These are phyloP conservation scores for Austrofundulus limnaeus DNA, from an alignment of 2,113 vertebrate species.

Conservation along the genomic window DNA sequence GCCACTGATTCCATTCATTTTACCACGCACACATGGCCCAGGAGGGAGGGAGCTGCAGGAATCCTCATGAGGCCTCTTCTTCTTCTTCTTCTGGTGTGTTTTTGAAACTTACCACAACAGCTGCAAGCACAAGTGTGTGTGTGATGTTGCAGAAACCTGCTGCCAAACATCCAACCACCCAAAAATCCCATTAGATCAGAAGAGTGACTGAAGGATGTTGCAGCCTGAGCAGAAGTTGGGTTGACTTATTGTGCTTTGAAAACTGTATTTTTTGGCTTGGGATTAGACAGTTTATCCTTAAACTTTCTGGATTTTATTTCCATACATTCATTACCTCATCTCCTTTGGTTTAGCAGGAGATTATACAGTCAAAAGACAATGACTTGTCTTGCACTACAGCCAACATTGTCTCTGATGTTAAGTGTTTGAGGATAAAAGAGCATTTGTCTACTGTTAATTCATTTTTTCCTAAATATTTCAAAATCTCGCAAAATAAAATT, in stretches of 20 bases:
- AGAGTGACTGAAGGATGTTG: slow-evolving; percentile 15
- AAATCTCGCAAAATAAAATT: background rate
- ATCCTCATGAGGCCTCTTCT: slow-evolving; percentile 50
- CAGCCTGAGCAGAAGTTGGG: slow-evolving; percentile 27
- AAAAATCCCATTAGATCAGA: slow-evolving; percentile 52
- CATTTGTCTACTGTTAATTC: slow-evolving; percentile 1
- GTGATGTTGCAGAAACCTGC: slow-evolving; percentile 67
- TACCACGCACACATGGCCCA: slow-evolving; percentile 41
- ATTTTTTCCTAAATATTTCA: slow-evolving; percentile 17
- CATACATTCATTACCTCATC: slow-evolving; percentile 47
- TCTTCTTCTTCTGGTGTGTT: slow-evolving; percentile 45
- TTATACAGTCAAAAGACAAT: slow-evolving; percentile 60
- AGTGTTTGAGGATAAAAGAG: slow-evolving; percentile 7
- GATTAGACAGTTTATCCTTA: background rate
- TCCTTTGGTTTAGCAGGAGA: slow-evolving; percentile 44
- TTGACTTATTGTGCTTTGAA: slow-evolving; percentile 1
- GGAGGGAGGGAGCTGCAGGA: slow-evolving; percentile 36
- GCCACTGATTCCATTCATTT: slow-evolving; percentile 71
- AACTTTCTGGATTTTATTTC: slow-evolving; percentile 37
- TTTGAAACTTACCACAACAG: slow-evolving; percentile 67
- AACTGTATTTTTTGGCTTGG: slow-evolving; percentile 10
- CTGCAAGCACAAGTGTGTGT: slow-evolving; percentile 74
- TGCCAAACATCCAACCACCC: slow-evolving; percentile 62
- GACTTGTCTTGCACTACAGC: slow-evolving; percentile 36
- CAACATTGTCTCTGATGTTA: slow-evolving; percentile 20